Evolutionary conservation across 2,113 vertebrate species (phyloP).

Genomic region (Galemys pyrenaicus): DNA sequence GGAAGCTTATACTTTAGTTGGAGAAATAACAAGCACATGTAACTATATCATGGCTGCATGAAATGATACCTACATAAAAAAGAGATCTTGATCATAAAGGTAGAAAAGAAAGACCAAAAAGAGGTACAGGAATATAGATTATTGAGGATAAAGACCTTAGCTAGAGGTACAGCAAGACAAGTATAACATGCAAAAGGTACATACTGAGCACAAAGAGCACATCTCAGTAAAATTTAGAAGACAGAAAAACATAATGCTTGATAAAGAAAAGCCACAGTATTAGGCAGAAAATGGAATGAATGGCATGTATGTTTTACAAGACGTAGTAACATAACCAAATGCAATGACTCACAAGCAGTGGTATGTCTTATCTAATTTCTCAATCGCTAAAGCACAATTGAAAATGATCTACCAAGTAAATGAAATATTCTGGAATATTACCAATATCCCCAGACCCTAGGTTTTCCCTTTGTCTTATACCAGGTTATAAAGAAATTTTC

Average conservation of each 20-base stretch:
- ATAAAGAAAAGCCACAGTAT: not conserved
- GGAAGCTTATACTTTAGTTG: not conserved
- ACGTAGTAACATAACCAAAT: constrained; percentile 31
- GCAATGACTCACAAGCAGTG: not conserved
- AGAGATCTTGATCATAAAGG: not conserved
- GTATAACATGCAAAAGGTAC: not conserved
- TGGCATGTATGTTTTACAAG: constrained; percentile 30
- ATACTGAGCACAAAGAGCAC: constrained; percentile 1
- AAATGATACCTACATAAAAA: constrained; percentile 10
- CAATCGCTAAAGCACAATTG: constrained; percentile 17
- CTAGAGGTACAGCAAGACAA: not conserved
- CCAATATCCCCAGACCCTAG: not conserved
- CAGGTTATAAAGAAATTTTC: constrained; percentile 10
- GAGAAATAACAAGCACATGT: not conserved
- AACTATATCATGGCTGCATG: not conserved
- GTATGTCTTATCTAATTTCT: constrained; percentile 8
- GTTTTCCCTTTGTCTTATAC: not conserved
- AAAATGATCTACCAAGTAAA: constrained; percentile 20
- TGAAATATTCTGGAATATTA: constrained; percentile 19
- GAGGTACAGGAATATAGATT: not conserved
- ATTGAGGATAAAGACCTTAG: not conserved
- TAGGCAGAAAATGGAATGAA: constrained; percentile 44
- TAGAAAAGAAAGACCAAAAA: not conserved
- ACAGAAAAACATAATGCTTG: constrained; percentile 36
- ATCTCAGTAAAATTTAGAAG: constrained; percentile 13